Evolutionary conservation across 2,797 vertebrate species (phyloP).

Genomic region (Pantherophis vulpinus): DNA sequence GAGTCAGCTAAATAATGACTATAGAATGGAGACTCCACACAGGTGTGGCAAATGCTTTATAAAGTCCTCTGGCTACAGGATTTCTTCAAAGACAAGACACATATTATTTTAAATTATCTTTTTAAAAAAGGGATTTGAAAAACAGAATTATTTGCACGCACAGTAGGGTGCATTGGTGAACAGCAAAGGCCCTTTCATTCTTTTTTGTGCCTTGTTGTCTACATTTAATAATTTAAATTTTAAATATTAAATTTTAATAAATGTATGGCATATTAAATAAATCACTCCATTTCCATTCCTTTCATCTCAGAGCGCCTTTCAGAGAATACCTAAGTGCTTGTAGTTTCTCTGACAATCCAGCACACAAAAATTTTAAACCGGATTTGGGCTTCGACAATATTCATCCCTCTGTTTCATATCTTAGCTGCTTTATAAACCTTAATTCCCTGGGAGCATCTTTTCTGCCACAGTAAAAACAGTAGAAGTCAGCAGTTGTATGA

Average conservation of each 20-base stretch:
- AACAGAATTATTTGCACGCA: constrained; percentile 2
- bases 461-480: neutral
- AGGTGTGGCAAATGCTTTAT: neutral
- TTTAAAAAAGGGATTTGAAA: neutral
- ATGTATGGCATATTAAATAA: neutral
- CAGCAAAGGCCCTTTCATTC: constrained; percentile 9
- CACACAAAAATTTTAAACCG: constrained; percentile 18
- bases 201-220: constrained; percentile 8
- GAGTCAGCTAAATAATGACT: neutral
- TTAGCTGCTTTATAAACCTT: constrained; percentile 12
- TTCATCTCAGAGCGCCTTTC: constrained; percentile 17
- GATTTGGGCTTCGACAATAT: constrained; percentile 21
- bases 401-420: constrained; percentile 22
- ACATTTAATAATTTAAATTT: neutral
- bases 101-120: constrained; percentile 1
- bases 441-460: constrained; percentile 2
- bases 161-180: constrained; percentile 11
- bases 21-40: neutral
- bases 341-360: constrained; percentile 29
- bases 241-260: neutral
- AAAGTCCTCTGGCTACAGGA: neutral
- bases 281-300: constrained; percentile 17
- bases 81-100: neutral
- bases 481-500: neutral
- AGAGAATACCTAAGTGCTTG: constrained; percentile 3